A percentile compares a stretch with the other conserved stretches of the same genome.
phyloP scores from a whole-genome alignment of 2,113 vertebrate species.

The Periophthalmodon schlosseri region DNA sequence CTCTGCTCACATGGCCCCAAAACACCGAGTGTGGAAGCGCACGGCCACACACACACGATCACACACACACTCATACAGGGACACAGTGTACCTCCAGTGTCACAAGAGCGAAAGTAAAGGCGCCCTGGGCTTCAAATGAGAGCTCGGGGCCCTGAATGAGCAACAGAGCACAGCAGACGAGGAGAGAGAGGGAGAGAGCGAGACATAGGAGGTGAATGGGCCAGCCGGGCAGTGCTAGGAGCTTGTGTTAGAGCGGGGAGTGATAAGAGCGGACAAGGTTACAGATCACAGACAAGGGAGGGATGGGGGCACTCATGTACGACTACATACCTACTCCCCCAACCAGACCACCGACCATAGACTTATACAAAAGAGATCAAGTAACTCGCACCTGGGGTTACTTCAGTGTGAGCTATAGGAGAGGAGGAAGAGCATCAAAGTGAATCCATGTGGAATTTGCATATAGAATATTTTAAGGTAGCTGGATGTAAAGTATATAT shows the following conservation, averaged over 20 bases:
- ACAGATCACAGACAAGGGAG: conserved; percentile 60
- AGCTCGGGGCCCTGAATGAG: conserved; percentile 59
- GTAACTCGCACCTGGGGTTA: conserved; percentile 29
- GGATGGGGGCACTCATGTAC: conserved; percentile 59
- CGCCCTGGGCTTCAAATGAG: conserved; percentile 49
- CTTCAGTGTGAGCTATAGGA: not conserved
- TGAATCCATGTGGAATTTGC: not conserved
- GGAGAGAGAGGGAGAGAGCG: not conserved
- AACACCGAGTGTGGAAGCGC: conserved; percentile 15
- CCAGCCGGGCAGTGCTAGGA: conserved; percentile 44
- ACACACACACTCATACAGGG: not conserved
- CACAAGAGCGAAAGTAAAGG: conserved; percentile 52
- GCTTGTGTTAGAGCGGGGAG: conserved; percentile 49
- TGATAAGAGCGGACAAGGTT: conserved; percentile 74
- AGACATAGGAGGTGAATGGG: not conserved
- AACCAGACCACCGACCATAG: conserved; percentile 13
- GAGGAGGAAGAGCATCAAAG: not conserved
- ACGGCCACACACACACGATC: not conserved
- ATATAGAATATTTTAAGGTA: not conserved
- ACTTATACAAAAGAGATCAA: conserved; percentile 12
- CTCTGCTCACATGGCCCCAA: conserved; percentile 37
- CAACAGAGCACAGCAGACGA: conserved; percentile 50
- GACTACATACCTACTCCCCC: conserved; percentile 36
- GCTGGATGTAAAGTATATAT: not conserved
- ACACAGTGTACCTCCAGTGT: conserved; percentile 54